Evolutionary conservation across 2,113 vertebrate species (phyloP), one percentile per base, ranked within the genome.

Genomic region (Arenaria interpres): DNA sequence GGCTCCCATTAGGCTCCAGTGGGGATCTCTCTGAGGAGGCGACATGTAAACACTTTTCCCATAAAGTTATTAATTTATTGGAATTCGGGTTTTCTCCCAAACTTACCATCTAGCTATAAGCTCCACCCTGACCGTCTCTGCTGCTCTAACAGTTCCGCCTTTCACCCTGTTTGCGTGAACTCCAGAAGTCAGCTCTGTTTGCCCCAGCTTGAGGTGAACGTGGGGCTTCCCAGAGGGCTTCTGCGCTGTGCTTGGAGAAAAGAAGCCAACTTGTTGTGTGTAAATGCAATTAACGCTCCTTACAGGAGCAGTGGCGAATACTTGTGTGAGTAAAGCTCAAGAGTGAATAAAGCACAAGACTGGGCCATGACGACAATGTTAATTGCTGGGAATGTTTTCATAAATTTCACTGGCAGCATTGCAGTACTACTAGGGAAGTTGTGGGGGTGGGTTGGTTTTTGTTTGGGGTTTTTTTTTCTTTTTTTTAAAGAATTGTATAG

Each of bases 251-350:
- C 43, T 37, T 23, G 33, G 10, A 30, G 45, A n/a, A 41, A 21
- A 25, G 35, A 33, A 69, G 5, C 2, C 2, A 2, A 7, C 4
- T 22, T 37, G 51, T 16, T 59, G 30, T 4, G 2, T 0, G 4
- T 5, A 19, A 21, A 4, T 3, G 9, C 14, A 14, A 18, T 8
- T 45, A 51, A 28, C 27, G 19, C 2, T 64, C 39, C 68, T 81
- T 37, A 27, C 28, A 64, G 41, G 25, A 90, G 57, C 48, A 50
- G 32, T 4, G 32, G 28, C 14, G 43, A 56, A 50, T 10, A 39
- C 37, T 71, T 16, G 8, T 0, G 4, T 16, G 43, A 54, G 64
- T 32, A 54, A 67, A 76, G 51, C 30, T 50, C 43, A 25, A 30
- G 33, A 50, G 23, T 19, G 35, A 59, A 17, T 35, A 50, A 81